These are phyloP conservation scores for Sympetrum striolatum DNA, from an alignment of 2,888 invertebrate species.

Conservation along the genomic window DNA sequence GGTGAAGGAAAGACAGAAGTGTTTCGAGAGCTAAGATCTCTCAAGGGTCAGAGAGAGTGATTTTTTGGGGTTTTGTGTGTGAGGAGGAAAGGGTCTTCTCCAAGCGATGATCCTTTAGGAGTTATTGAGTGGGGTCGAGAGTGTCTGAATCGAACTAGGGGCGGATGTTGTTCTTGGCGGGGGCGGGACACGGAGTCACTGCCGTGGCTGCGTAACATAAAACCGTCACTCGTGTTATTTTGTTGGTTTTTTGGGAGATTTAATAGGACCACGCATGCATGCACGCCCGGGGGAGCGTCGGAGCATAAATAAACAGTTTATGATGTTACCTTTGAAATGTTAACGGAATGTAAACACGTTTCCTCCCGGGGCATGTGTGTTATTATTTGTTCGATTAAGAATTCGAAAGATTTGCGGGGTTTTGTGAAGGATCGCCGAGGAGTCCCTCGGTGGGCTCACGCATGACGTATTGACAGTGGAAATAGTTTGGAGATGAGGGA, in stretches of 20 bases:
- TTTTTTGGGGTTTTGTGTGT: background rate
- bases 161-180: slow-evolving; percentile 44
- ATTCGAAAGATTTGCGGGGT: background rate
- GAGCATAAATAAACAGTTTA: background rate
- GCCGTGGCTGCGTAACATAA: background rate
- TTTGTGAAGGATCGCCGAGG: background rate
- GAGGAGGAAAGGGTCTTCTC: background rate
- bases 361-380: background rate
- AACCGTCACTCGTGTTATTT: background rate
- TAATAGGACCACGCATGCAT: background rate
- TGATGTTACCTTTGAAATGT: background rate
- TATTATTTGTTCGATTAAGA: background rate
- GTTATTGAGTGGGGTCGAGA: slow-evolving; percentile 45
- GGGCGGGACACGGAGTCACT: background rate
- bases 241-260: background rate
- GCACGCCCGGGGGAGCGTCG: background rate
- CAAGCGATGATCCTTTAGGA: slow-evolving; percentile 42
- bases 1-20: background rate
- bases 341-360: background rate
- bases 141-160: slow-evolving; percentile 14
- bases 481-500: background rate
- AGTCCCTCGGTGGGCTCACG: background rate
- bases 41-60: background rate
- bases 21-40: background rate
- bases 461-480: background rate